Percentiles rank a stretch among this genome's conserved stretches.
Conservation (phyloP, 2,113 vertebrate genomes). For the Mormyrus iriodes region DNA sequence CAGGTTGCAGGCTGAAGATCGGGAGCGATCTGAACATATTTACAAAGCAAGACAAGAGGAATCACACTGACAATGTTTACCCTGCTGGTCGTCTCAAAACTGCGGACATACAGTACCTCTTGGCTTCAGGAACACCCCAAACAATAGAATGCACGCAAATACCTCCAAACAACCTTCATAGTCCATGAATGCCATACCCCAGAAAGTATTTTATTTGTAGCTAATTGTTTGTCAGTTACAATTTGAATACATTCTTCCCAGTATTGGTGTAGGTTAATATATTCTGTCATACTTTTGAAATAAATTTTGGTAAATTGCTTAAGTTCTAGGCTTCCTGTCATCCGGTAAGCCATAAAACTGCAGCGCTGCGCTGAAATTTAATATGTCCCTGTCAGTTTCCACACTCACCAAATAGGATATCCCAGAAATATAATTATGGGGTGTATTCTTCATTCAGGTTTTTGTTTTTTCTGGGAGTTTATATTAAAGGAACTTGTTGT, state of each 20-base stretch:
- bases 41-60: constrained; percentile 20
- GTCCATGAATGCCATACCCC: neutral
- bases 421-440: constrained; percentile 28
- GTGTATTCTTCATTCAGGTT: constrained; percentile 35
- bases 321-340: neutral
- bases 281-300: neutral
- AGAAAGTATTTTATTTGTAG: neutral
- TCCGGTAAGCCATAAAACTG: neutral
- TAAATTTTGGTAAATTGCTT: neutral
- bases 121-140: neutral
- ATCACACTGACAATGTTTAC: constrained; percentile 6
- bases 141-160: neutral
- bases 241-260: neutral
- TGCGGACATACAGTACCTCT: neutral
- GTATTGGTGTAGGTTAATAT: neutral
- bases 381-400: neutral
- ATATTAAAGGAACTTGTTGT: neutral
- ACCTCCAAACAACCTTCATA: neutral
- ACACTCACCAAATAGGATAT: neutral
- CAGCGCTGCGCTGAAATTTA: neutral
- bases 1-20: constrained; percentile 42
- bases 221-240: neutral
- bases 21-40: constrained; percentile 29
- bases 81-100: constrained; percentile 1
- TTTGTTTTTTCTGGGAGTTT: constrained; percentile 18